Evolutionary conservation across 2,113 vertebrate genomes (phyloP).

Genomic region (Uria aalge): DNA sequence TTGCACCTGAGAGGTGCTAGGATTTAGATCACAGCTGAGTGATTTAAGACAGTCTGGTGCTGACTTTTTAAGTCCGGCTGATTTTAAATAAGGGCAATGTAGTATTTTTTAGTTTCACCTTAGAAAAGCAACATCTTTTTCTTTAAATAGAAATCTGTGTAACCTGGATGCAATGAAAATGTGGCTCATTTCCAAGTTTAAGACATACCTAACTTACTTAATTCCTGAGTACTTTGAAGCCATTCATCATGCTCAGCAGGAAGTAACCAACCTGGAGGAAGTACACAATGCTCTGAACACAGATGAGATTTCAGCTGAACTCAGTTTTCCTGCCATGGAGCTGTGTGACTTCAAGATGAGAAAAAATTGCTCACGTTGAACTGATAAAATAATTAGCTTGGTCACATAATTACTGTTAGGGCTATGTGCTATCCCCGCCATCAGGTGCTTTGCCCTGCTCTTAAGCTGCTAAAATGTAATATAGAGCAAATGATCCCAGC

Average conservation of each 20-base stretch:
- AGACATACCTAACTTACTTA: background rate
- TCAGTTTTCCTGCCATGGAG: background rate
- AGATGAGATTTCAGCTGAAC: background rate
- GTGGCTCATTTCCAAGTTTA: background rate
- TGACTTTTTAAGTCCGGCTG: background rate
- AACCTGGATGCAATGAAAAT: background rate
- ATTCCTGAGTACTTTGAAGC: background rate
- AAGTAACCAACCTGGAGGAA: background rate
- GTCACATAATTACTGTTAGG: background rate
- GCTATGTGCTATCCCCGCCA: background rate
- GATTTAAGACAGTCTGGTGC: background rate
- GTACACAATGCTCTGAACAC: background rate
- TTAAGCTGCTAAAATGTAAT: background rate
- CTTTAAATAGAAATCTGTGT: background rate
- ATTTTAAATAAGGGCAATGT: background rate
- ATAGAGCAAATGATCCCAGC: background rate
- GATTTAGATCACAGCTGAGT: background rate
- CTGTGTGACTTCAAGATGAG: background rate
- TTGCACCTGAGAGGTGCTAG: background rate
- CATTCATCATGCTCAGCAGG: background rate
- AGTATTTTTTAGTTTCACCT: background rate
- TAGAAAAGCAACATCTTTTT: background rate
- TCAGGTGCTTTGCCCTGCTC: background rate
- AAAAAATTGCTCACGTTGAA: background rate
- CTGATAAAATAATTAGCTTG: constrained; percentile 3